These are phyloP conservation scores for Zonitis immaculata DNA, from an alignment of 2,888 invertebrate genomes.

Conservation along the genomic window DNA sequence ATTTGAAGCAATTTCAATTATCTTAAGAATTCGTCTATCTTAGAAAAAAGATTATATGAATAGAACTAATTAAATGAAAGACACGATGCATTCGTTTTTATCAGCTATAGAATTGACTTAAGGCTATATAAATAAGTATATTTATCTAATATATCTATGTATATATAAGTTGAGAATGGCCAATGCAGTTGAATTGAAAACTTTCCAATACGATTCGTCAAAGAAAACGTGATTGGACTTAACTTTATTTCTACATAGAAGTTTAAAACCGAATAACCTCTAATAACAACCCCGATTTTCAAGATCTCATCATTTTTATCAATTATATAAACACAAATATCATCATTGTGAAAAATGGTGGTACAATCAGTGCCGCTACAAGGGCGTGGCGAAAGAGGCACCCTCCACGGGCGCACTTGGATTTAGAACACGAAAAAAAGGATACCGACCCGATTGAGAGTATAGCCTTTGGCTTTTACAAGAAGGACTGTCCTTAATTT, in stretches of 20 bases:
- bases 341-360: no score
- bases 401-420: no score
- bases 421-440: no score
- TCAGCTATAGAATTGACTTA: slow-evolving; percentile 26
- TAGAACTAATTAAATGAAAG: not conserved
- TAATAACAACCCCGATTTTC: not conserved
- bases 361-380: no score
- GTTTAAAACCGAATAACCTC: not conserved
- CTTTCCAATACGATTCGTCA: slow-evolving; percentile 31
- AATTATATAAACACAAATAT: no score
- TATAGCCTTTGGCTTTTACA: no score
- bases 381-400: no score
- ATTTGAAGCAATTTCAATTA: not conserved
- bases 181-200: slow-evolving; percentile 33
- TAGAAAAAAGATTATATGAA: not conserved
- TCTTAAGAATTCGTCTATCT: no score
- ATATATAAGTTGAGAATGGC: no score
- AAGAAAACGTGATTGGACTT: slow-evolving; percentile 22
- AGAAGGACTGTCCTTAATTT: no score
- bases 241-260: slow-evolving; percentile 13
- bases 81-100: slow-evolving; percentile 13
- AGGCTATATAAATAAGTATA: slow-evolving; percentile 25
- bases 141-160: slow-evolving; percentile 33
- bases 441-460: no score
- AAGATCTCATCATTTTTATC: not conserved